These are phyloP conservation scores for Murina feae DNA, from an alignment of 2,113 vertebrate genomes.

Conservation along the genomic window DNA sequence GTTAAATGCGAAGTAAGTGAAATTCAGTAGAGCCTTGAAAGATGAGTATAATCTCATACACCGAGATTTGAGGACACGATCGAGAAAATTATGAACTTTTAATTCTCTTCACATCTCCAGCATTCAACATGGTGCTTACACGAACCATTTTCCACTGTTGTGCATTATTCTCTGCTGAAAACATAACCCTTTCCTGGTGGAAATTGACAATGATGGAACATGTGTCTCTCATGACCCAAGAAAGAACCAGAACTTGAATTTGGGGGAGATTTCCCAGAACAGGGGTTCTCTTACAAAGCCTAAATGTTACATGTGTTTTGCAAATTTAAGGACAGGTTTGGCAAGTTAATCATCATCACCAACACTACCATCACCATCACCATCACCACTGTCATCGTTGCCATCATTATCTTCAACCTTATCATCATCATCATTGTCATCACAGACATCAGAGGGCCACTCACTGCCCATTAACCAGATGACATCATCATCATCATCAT, in stretches of 20 bases:
- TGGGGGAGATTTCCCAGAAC: not conserved
- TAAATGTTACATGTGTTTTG: not conserved
- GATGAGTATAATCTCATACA: not conserved
- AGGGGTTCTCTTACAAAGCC: not conserved
- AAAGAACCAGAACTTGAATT: not conserved
- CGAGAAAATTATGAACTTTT: not conserved
- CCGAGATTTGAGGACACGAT: not conserved
- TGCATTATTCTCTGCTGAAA: not conserved
- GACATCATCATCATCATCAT: too few species aligned
- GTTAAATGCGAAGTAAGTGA: not conserved
- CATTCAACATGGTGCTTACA: not conserved
- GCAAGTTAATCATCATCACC: too few species aligned
- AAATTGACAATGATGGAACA: not conserved
- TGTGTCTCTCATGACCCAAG: not conserved
- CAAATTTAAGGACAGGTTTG: not conserved
- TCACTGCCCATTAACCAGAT: not conserved
- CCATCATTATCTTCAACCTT: not conserved
- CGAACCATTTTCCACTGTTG: not conserved
- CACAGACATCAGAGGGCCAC: too few species aligned
- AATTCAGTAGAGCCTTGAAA: not conserved
- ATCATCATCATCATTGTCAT: rapidly evolving
- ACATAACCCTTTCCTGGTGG: not conserved
- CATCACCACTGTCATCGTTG: too few species aligned
- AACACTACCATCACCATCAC: not conserved
- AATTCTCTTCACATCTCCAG: not conserved